Evolutionary conservation across 2,888 invertebrate species (phyloP), one percentile per base, ranked within the genome.

Genomic region (Philereme vetulata): DNA sequence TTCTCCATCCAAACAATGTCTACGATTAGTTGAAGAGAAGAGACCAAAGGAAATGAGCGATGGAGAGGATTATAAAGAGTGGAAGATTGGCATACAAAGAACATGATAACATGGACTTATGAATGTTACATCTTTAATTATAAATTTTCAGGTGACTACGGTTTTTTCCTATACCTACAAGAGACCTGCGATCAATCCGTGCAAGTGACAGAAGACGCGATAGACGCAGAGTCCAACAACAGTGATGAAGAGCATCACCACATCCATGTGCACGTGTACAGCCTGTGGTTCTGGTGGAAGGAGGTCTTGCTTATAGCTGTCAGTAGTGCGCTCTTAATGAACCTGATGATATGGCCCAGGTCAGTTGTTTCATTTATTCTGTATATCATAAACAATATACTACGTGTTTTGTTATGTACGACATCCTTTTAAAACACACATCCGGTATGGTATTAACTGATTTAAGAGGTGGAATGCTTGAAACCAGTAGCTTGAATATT

Each of bases 301-400:
- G 97, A 97, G 84, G 95, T 97, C 5, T 80, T 95, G 3, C 93
- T 95, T 3, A 96, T 97, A 51, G 95, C 96, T 4, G 81, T 97
- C 42, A 93, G 95, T 5, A 95, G 95, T 0, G 96, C 96, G 0
- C 77, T 97, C 43, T 72, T 96, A 7, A 88, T 96, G 66, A 96
- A 96, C 74, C 85, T 95, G 34, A 92, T 95, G 78, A 89, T 95
- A 44, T 93, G 94, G 71, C 94, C 93, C n/a, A 67, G 90, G 66
- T 65, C n/a, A 47, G 50, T 40, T 33, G 21, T 21, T 21, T 21
- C 21, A 21, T 21, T 21, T 21, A 21, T 21, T 21, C 21, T 21
- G 21, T 21, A 21, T 2, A 21, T 21, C 2, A 21, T 21, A 21
- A 21, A 21, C 21, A 21, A 21, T 21, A 21, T 21, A 21, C 21